Percentiles rank a stretch among this genome's conserved stretches.
Evolutionary conservation across 2,797 vertebrate species (phyloP).

Genomic region (Mallotus villosus): DNA sequence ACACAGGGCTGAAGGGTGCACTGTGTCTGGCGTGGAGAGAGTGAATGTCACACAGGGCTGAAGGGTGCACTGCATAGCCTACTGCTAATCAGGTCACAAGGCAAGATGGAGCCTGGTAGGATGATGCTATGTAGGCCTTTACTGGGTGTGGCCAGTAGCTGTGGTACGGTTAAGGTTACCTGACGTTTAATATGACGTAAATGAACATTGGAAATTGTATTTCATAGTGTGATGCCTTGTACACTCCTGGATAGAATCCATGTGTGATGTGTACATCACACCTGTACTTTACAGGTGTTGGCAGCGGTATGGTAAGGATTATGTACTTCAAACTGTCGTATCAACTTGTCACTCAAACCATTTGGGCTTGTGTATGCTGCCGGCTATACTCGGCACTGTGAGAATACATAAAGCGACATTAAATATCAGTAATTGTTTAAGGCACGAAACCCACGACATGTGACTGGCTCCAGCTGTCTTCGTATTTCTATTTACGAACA

Average conservation of each 20-base stretch:
- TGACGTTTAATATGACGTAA: too few relatives aligned
- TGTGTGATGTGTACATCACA: too few relatives aligned
- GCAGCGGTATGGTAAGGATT: too few relatives aligned
- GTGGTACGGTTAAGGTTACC: not conserved
- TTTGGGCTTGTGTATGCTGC: too few relatives aligned
- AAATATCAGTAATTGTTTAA: not conserved
- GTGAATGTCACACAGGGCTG: constrained; percentile 22
- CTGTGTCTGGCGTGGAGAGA: constrained; percentile 26
- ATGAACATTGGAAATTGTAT: too few relatives aligned
- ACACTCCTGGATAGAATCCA: too few relatives aligned
- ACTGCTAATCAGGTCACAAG: not conserved
- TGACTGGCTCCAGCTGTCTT: not conserved
- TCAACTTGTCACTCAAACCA: too few relatives aligned
- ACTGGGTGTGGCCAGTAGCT: not conserved
- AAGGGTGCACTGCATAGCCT: not conserved
- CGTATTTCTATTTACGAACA: not conserved
- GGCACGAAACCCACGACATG: not conserved
- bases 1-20: constrained; percentile 20
- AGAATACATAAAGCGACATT: too few relatives aligned
- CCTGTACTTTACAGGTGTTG: too few relatives aligned
- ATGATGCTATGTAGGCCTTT: not conserved
- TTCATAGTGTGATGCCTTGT: too few relatives aligned
- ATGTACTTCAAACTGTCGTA: too few relatives aligned
- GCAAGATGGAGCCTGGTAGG: not conserved
- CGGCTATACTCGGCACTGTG: too few relatives aligned